Evolutionary conservation across 2,113 vertebrate species (phyloP).

Genomic region (Callospermophilus lateralis): DNA sequence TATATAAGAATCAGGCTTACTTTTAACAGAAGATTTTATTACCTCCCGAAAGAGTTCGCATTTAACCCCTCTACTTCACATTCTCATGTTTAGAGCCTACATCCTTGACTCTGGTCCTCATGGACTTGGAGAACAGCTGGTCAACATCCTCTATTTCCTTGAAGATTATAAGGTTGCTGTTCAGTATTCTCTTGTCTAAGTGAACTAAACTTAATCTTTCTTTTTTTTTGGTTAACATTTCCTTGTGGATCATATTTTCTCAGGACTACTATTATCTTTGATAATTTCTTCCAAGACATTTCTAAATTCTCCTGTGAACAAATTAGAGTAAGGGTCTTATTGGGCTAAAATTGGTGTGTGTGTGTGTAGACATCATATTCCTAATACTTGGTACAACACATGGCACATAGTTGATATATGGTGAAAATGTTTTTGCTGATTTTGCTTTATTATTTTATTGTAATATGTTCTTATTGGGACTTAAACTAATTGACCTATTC

Average conservation of each 20-base stretch:
- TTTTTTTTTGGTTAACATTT: not conserved
- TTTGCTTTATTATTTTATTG: conserved; percentile 59
- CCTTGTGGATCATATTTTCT: conserved; percentile 49
- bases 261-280: not conserved
- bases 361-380: not conserved
- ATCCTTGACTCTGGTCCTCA: conserved; percentile 63
- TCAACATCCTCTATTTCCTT: conserved; percentile 48
- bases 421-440: not conserved
- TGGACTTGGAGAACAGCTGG: conserved; percentile 66
- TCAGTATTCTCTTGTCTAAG: conserved; percentile 44
- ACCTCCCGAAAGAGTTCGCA: not conserved
- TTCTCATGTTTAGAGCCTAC: conserved; percentile 59
- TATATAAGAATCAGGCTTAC: not conserved
- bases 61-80: not conserved
- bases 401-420: not conserved
- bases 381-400: not conserved
- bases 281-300: not conserved
- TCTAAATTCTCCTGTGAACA: conserved; percentile 35
- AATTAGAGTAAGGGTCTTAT: not conserved
- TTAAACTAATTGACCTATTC: not conserved
- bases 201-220: conserved; percentile 21
- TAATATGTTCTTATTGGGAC: conserved; percentile 4
- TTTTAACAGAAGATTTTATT: conserved; percentile 38
- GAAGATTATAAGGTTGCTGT: conserved; percentile 62
- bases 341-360: not conserved